A percentile compares a stretch with the other conserved stretches of the same genome.
These are phyloP conservation scores for Melanotaenia trifasciata DNA, from an alignment of 2,797 vertebrate species.

Conservation along the genomic window DNA sequence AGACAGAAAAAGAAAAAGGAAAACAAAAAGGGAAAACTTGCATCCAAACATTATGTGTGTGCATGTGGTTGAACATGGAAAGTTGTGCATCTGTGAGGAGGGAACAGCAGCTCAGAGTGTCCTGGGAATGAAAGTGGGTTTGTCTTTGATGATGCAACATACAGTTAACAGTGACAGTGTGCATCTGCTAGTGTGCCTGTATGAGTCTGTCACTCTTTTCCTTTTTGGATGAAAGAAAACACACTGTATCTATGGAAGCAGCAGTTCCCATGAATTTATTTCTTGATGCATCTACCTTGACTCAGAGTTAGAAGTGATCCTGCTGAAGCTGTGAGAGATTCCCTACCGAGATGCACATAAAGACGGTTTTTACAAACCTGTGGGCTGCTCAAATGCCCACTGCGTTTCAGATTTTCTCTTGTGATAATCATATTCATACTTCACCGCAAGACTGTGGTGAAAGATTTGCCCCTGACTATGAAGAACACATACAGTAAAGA, in stretches of 20 bases:
- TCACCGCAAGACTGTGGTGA: conserved; percentile 19
- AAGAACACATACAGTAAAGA: no score
- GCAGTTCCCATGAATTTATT: background rate
- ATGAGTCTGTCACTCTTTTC: conserved; percentile 7
- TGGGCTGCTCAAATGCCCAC: background rate
- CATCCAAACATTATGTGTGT: conserved; percentile 30
- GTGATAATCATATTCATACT: conserved; percentile 50
- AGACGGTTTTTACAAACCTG: conserved; percentile 14
- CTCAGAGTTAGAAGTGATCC: conserved; percentile 15
- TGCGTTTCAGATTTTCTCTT: conserved; percentile 38
- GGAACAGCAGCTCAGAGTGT: conserved; percentile 49
- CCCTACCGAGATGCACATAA: conserved; percentile 12
- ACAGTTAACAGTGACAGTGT: conserved; percentile 41
- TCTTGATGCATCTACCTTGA: background rate
- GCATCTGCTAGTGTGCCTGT: conserved; percentile 7
- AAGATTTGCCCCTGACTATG: background rate
- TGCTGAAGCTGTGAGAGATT: conserved; percentile 18
- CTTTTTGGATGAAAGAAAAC: conserved; percentile 4
- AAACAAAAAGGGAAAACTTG: conserved; percentile 25
- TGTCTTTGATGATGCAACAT: conserved; percentile 74
- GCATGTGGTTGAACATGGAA: conserved; percentile 6
- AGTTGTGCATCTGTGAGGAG: conserved; percentile 34
- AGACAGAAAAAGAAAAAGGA: conserved; percentile 32
- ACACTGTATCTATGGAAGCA: background rate
- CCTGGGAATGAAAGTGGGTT: conserved; percentile 50